Percentiles rank a stretch among this genome's conserved stretches.
Evolutionary conservation across 2,797 vertebrate genomes (phyloP).

Genomic region (Chelon labrosus): DNA sequence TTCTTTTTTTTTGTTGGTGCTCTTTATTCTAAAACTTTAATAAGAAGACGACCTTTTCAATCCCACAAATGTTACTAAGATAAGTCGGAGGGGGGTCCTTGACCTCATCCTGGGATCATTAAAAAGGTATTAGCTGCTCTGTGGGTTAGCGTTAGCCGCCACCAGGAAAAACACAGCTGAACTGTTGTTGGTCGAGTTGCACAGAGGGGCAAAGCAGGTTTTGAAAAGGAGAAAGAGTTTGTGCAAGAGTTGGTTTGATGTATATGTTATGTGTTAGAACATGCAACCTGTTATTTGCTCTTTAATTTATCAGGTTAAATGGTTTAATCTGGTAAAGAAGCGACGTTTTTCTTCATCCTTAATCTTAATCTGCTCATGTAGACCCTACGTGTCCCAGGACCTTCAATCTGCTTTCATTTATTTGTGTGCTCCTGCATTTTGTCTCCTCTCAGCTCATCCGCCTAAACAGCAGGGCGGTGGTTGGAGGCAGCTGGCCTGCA

Average conservation of each 20-base stretch:
- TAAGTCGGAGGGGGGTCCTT: neutral
- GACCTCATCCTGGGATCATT: conserved; percentile 16
- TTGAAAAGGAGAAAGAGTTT: no score
- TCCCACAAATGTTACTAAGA: conserved; percentile 8
- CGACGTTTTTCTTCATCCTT: no score
- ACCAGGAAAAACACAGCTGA: no score
- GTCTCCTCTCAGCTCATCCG: conserved; percentile 23
- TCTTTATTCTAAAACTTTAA: no score
- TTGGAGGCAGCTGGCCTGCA: conserved; percentile 46
- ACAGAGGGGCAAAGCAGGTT: no score
- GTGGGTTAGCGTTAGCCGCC: neutral
- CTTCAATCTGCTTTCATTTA: conserved; percentile 14
- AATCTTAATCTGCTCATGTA: no score
- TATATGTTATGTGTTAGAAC: no score
- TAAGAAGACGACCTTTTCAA: neutral
- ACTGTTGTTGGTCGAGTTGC: no score
- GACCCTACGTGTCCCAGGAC: no score
- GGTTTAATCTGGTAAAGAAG: no score
- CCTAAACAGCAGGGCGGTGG: conserved; percentile 21
- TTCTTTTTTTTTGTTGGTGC: no score
- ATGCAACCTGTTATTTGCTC: neutral
- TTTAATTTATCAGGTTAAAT: neutral
- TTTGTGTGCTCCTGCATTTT: conserved; percentile 25
- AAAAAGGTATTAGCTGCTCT: conserved; percentile 17
- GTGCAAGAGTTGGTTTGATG: neutral